A percentile compares a stretch with the other conserved stretches of the same genome.
Conservation (phyloP, 2,113 vertebrate genomes). For the Poeciliopsis prolifica region DNA sequence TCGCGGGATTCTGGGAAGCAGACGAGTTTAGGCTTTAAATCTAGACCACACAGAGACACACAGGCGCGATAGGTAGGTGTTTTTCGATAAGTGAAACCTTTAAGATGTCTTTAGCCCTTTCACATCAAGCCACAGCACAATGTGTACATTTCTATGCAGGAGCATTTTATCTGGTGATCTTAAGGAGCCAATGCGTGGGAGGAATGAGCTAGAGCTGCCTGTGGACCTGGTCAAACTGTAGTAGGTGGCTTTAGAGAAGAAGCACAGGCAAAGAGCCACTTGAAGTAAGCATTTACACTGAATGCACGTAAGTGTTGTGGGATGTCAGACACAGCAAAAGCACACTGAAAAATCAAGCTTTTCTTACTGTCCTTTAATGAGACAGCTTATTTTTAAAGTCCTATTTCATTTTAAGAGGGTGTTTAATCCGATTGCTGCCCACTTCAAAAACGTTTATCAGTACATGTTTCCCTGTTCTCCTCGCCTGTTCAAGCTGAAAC, state of each 20-base stretch:
- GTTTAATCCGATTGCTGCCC: background rate
- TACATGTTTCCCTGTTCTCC: background rate
- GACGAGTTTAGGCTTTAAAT: slow-evolving; percentile 25
- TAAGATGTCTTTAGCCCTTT: slow-evolving; percentile 72
- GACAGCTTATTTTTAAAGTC: background rate
- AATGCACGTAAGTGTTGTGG: slow-evolving; percentile 18
- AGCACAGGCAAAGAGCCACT: slow-evolving; percentile 53
- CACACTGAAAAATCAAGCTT: slow-evolving; percentile 9
- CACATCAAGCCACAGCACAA: slow-evolving; percentile 62
- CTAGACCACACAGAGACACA: slow-evolving; percentile 24
- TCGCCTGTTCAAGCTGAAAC: slow-evolving; percentile 2
- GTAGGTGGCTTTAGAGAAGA: slow-evolving; percentile 64
- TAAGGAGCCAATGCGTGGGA: slow-evolving; percentile 63
- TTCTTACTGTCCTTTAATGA: slow-evolving; percentile 5
- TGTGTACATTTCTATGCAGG: slow-evolving; percentile 64
- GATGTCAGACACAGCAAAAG: slow-evolving; percentile 27
- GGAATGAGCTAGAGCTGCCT: slow-evolving; percentile 58
- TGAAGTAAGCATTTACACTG: slow-evolving; percentile 32
- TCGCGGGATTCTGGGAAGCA: slow-evolving; percentile 33
- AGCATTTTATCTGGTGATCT: slow-evolving; percentile 68
- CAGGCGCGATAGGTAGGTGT: slow-evolving; percentile 33
- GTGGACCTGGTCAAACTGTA: slow-evolving; percentile 62
- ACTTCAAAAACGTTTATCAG: background rate
- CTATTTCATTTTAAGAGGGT: background rate
- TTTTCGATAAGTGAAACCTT: slow-evolving; percentile 64